A percentile compares a stretch with the other conserved stretches of the same genome.
phyloP scores from a whole-genome alignment of 37 sponge, comb jelly and placozoan species.

The Ianthella basta region DNA sequence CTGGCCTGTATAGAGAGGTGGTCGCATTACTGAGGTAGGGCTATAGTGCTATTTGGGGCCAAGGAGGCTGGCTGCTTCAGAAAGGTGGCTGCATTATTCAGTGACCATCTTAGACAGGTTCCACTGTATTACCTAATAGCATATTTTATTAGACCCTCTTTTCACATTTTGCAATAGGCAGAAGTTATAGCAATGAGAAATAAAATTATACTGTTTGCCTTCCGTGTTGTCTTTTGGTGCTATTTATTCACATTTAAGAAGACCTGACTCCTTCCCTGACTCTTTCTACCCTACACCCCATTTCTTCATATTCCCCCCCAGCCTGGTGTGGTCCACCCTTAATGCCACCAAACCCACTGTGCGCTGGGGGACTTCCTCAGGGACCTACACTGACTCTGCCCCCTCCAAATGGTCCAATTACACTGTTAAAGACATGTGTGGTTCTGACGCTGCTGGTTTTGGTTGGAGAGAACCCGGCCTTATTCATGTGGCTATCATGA shows the following conservation, averaged over 20 bases:
- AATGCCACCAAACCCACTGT: conserved; percentile 48
- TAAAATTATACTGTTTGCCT: too few species aligned
- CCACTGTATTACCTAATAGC: too few species aligned
- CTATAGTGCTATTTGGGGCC: too few species aligned
- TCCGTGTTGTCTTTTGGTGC: not conserved
- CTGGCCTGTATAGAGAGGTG: too few species aligned
- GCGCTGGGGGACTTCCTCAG: conserved; percentile 49
- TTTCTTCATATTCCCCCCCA: not conserved
- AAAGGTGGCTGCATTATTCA: too few species aligned
- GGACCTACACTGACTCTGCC: conserved; percentile 25
- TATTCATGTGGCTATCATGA: conserved; percentile 48
- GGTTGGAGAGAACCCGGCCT: conserved; percentile 74
- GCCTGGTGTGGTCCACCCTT: conserved; percentile 65
- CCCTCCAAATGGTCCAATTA: conserved; percentile 48
- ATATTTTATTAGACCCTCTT: too few species aligned
- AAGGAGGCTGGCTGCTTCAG: too few species aligned
- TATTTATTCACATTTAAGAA: not conserved
- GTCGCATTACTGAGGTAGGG: too few species aligned
- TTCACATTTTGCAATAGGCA: too few species aligned
- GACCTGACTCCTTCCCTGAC: not conserved
- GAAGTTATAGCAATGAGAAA: too few species aligned
- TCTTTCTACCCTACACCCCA: not conserved
- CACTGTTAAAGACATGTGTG: conserved; percentile 80
- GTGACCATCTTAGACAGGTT: too few species aligned
- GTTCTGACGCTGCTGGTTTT: conserved; percentile 65